Conservation (phyloP, 1,140 invertebrate genomes). For the Mamestra configurata region DNA sequence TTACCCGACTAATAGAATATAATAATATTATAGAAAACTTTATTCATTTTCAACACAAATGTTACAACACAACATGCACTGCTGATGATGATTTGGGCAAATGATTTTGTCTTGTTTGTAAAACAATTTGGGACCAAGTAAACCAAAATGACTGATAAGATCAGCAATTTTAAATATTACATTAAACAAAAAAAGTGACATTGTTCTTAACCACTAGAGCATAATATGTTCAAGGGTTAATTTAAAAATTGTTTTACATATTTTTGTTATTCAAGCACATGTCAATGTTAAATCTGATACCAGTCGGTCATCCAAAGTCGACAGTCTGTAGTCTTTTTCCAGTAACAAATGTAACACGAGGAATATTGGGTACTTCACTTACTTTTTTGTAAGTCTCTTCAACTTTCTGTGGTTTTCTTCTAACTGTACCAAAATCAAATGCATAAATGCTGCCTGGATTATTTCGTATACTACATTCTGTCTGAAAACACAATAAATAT, state of each 20-base stretch:
- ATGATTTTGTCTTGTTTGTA: background rate
- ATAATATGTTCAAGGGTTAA: background rate
- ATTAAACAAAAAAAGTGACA: background rate
- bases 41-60: background rate
- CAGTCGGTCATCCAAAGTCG: slow-evolving; percentile 74
- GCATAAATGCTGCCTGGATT: slow-evolving; percentile 83
- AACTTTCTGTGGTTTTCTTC: slow-evolving; percentile 75
- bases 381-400: slow-evolving; percentile 76
- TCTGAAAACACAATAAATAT: slow-evolving; percentile 66
- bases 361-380: slow-evolving; percentile 75
- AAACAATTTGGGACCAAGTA: background rate
- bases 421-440: slow-evolving; percentile 85
- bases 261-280: background rate
- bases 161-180: background rate
- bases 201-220: background rate
- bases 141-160: background rate
- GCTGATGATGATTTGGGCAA: background rate
- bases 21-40: background rate
- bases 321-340: slow-evolving; percentile 78
- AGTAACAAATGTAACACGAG: slow-evolving; percentile 78
- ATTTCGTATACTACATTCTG: slow-evolving; percentile 82
- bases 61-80: background rate
- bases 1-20: slow-evolving; percentile 6
- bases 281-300: background rate
- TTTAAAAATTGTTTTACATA: background rate